A percentile compares a stretch with the other conserved stretches of the same genome.
Conservation (phyloP, 2,113 vertebrate genomes). For the Colinus virginianus region DNA sequence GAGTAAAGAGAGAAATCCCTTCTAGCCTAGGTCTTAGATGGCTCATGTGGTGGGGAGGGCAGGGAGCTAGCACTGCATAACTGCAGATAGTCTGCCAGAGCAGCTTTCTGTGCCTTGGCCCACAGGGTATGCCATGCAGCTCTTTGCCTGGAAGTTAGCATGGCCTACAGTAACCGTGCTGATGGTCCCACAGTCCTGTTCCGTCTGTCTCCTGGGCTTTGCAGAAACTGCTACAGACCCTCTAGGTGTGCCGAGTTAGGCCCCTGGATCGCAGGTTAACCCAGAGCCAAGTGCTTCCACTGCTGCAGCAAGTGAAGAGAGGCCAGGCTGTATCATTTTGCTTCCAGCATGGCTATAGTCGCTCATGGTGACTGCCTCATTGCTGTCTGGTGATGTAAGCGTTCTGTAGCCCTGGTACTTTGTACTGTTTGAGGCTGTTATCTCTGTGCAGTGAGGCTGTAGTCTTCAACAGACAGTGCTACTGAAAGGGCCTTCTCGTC, state of each 20-base stretch:
- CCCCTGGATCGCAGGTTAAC: not conserved
- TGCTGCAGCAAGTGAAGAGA: not conserved
- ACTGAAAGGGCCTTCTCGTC: not conserved
- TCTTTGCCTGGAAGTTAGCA: not conserved
- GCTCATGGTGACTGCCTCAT: rapidly evolving
- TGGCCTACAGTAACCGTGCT: rapidly evolving
- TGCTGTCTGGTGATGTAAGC: not conserved
- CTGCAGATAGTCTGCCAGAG: not conserved
- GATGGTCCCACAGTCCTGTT: not conserved
- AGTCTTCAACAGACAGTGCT: not conserved
- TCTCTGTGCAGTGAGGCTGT: not conserved
- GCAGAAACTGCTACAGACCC: not conserved
- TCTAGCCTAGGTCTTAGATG: not conserved
- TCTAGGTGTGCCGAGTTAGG: rapidly evolving
- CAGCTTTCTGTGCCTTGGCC: not conserved
- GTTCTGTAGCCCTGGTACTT: not conserved
- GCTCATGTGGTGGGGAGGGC: not conserved
- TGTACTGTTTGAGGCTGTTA: not conserved
- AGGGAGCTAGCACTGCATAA: not conserved
- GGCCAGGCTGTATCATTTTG: not conserved
- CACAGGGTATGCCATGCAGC: not conserved
- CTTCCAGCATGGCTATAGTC: not conserved
- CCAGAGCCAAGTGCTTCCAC: not conserved
- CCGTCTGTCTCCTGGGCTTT: not conserved
- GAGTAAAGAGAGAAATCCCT: not conserved